Evolutionary conservation across 2,797 vertebrate genomes (phyloP), one percentile per base, ranked within the genome.

Genomic region (Gymnocypris eckloni): DNA sequence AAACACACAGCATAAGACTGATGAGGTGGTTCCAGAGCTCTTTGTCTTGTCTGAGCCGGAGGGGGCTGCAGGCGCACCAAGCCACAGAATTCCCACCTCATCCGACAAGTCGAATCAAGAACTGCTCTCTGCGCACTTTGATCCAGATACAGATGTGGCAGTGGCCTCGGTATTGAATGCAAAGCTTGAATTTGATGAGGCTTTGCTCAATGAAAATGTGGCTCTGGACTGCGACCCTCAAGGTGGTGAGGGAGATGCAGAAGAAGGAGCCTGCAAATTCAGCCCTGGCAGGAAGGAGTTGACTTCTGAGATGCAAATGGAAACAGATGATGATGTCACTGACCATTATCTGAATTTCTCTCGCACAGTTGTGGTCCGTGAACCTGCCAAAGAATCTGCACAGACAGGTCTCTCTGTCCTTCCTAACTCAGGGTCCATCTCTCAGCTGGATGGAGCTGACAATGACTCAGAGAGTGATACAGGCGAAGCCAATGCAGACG

Each of bases 401-500:
- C 20, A 90, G 6, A 52, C 92, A 0, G 88, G 82, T 61, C 89
- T 90, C 41, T 86, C 90, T 33, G 73, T 84, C 66, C 85, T 83
- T 82, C 85, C 91, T 12, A 87, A 93, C 43, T 79, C 94, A 4
- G 93, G 89, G 64, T 94, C 95, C 0, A 98, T 98, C 73, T 93
- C 96, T 2, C 97, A 98, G 90, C 90, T 98, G 86, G 97, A 98
- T 0, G 97, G 97, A 4, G 96, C 96, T 0, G 97, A 98, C 1
- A 96, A 97, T 0, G 96, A 96, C 82, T 97, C 96, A 0, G 97
- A 98, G 88, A 97, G 96, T 0, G 97, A 97, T 59, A 90, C 90
- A 37, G 92, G 89, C 1, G 96, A 96, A 0, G 86, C 16, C 2
- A 81, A 70, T 0, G 89, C 91, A 4, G 91, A 90, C 0, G 90